Conservation (phyloP, 2,888 invertebrate species). For the Calliopum simillimum region DNA sequence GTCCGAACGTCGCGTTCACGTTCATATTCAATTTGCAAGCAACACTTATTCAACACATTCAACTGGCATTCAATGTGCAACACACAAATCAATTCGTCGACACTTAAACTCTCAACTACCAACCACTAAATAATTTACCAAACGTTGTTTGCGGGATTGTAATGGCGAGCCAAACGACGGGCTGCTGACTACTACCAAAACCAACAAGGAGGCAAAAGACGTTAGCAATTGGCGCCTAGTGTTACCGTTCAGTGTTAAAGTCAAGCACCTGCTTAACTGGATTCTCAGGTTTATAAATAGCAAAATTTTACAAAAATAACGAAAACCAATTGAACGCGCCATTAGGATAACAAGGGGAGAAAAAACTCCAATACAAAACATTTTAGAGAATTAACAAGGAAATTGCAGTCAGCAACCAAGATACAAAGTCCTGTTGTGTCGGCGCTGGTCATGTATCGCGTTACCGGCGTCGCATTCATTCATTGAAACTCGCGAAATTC, state of each 20-base stretch:
- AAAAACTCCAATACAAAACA: background rate
- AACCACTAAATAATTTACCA: constrained; percentile 8
- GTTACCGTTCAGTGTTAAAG: background rate
- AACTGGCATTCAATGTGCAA: too few species aligned
- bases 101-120: constrained; percentile 21
- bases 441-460: background rate
- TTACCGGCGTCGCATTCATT: background rate
- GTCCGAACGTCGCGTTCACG: too few species aligned
- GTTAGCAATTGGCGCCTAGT: too few species aligned
- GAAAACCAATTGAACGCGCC: constrained; percentile 28
- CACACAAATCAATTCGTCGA: constrained; percentile 17
- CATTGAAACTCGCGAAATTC: constrained; percentile 5
- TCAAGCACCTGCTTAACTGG: constrained; percentile 15
- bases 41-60: too few species aligned
- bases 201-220: too few species aligned
- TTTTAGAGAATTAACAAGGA: constrained; percentile 21
- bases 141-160: background rate
- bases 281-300: constrained; percentile 16
- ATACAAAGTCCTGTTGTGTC: background rate
- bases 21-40: too few species aligned
- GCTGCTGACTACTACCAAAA: too few species aligned
- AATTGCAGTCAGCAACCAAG: background rate
- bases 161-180: background rate
- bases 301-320: constrained; percentile 32
- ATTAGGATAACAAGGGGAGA: background rate